Evolutionary conservation across 2,888 invertebrate species (phyloP), one percentile per base, ranked within the genome.

Genomic region (Sphaerophoria rueppellii): DNA sequence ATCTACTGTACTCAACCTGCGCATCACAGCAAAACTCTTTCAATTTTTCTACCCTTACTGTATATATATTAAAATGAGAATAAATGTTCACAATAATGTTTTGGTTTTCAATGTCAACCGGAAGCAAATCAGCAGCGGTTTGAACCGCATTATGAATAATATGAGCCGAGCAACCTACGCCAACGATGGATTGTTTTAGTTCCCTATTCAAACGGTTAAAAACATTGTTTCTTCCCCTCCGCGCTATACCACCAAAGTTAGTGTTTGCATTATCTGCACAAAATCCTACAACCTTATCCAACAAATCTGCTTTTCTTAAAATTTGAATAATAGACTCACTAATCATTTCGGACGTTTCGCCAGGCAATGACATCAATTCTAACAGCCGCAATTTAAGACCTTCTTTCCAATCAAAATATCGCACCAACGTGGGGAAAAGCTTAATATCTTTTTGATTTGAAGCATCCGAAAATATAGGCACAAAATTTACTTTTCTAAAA

Each of bases 401-500:
- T 6, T 48, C 9, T 48, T 43, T 73, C 11, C 12, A 24, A 58
- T 77, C 55, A 16, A 77, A 77, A 54, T 71, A 71, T 57, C 71
- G 48, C 16, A 71, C 48, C 9, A 77, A 61, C 37, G 61, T 63
- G 14, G 55, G 71, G 57, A 78, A 72, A 40, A 72, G 5, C n/a
- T 78, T 65, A n/a, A 67, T 57, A 11, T 54, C 61, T 69, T 52
- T 67, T 57, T 75, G 48, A 46, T 75, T 75, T 37, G 71, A 65
- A 37, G 63, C 77, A 43, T 78, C 69, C 6, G 72, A 52, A 50
- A 40, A 40, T 7, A 40, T 24, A 24, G 24, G 2, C 24, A 40
- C 9, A 40, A 40, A 40, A 40, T 40, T 40, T 1, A 40, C 40
- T 7, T 40, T 40, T 40, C 40, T 6, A 2, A 37, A 40, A 4